These are phyloP conservation scores for Orthosia incerta DNA, from an alignment of 2,888 invertebrate species.

Conservation along the genomic window DNA sequence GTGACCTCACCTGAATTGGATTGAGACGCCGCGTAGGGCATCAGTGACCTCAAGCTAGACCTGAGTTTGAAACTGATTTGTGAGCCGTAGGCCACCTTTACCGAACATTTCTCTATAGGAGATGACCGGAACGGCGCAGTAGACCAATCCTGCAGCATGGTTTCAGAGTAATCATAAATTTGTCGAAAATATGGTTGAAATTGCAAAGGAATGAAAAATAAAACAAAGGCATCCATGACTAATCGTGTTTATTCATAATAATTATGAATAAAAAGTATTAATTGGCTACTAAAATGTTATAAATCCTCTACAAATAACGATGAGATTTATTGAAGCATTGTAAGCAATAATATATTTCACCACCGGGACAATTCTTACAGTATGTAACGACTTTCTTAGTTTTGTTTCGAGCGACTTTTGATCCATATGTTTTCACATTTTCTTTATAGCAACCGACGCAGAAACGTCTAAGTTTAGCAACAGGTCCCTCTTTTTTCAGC, in stretches of 20 bases:
- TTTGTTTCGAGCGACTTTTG: too few relatives aligned
- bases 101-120: conserved; percentile 49
- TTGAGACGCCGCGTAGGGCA: conserved; percentile 48
- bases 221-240: too few relatives aligned
- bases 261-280: conserved; percentile 1
- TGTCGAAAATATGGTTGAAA: conserved; percentile 9
- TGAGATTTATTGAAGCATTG: conserved; percentile 42
- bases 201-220: too few relatives aligned
- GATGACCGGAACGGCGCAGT: conserved; percentile 39
- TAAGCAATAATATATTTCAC: conserved; percentile 27
- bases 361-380: conserved; percentile 27
- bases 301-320: conserved; percentile 34
- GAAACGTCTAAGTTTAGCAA: conserved; percentile 27
- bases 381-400: too few relatives aligned
- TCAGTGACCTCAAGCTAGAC: conserved; percentile 48
- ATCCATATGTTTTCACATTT: too few relatives aligned
- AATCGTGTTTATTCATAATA: too few relatives aligned
- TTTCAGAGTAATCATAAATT: conserved; percentile 33
- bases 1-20: conserved; percentile 44
- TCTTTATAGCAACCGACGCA: neutral
- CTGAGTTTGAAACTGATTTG: conserved; percentile 49
- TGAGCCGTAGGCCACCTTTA: conserved; percentile 50
- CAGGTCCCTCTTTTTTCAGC: conserved; percentile 23
- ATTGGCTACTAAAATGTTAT: conserved; percentile 23
- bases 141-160: conserved; percentile 37